These are phyloP conservation scores for Drosophila lowei DNA, from an alignment of 1,140 invertebrate species.

Conservation along the genomic window DNA sequence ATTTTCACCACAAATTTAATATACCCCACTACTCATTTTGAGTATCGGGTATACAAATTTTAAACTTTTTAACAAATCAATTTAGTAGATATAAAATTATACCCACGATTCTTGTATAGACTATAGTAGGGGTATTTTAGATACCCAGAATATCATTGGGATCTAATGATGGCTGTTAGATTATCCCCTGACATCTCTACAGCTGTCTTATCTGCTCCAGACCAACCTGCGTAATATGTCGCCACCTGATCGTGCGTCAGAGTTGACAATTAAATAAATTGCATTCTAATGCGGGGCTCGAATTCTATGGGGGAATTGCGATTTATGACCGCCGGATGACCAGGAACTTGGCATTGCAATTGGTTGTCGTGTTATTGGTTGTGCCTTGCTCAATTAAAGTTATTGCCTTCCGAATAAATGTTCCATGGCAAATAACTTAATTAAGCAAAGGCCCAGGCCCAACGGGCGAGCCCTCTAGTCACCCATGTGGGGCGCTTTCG, in stretches of 20 bases:
- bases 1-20: no score
- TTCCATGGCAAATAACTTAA: slow-evolving; percentile 68
- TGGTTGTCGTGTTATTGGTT: slow-evolving; percentile 6
- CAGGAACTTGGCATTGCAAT: slow-evolving; percentile 34
- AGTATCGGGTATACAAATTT: no score
- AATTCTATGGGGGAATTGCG: slow-evolving; percentile 8
- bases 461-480: slow-evolving; percentile 16
- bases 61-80: no score
- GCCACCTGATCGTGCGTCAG: slow-evolving; percentile 40
- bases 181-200: slow-evolving; percentile 17
- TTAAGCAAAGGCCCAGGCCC: slow-evolving; percentile 46
- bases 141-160: no score
- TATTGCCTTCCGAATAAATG: slow-evolving; percentile 57
- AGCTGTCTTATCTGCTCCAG: slow-evolving; percentile 8
- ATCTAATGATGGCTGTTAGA: no score
- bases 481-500: slow-evolving; percentile 21
- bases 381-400: slow-evolving; percentile 49
- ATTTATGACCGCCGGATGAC: slow-evolving; percentile 10
- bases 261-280: slow-evolving; percentile 45
- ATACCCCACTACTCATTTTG: no score
- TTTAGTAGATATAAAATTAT: no score
- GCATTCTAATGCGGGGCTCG: slow-evolving; percentile 21
- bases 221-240: not conserved
- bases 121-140: no score
- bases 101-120: no score